Evolutionary conservation across 2,888 invertebrate species (phyloP), one percentile per base, ranked within the genome.

Genomic region (Xestia ashworthii): DNA sequence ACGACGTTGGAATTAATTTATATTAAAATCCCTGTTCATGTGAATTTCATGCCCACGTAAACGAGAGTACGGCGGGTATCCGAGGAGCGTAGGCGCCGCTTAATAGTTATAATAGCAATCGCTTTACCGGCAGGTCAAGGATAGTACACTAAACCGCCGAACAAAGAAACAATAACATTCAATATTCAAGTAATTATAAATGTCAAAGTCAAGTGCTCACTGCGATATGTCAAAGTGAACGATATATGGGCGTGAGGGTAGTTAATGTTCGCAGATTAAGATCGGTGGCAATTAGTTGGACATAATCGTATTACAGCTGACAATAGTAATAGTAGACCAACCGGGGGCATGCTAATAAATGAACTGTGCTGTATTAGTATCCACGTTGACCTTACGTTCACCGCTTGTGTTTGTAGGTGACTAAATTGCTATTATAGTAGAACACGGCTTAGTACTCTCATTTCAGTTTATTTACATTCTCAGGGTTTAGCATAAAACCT

Each of bases 381-480:
- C 83, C 82, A 74, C 48, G 82, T 78, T 91, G 95, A 94, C 95
- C 95, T 95, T 95, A 92, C 94, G 89, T 94, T 95, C 95, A 93
- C 94, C 88, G 82, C 71, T 79, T 66, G 66, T 85, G 77, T 81
- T 86, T 80, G 64, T 76, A 74, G 76, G 81, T 84, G 83, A 85
- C 83, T 81, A 80, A 85, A 85, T 84, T 83, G 79, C 72, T 76
- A 74, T 88, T 83, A 81, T 81, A 84, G 74, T 78, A 71, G 81
- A 74, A 62, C 78, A 80, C 71, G 66, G 71, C 70, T 82, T 80
- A 79, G 78, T 74, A 75, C 76, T 81, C 74, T 70, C 67, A 78
- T 85, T 84, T 81, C 67, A 74, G 73, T 82, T 77, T 83, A 81
- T 84, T 78, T 67, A 48, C 70, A 80, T 81, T 81, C 66, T 68